Evolutionary conservation across 2,113 vertebrate species (phyloP), one percentile per base, ranked within the genome.

Genomic region (Brachyhypopomus gauderio): DNA sequence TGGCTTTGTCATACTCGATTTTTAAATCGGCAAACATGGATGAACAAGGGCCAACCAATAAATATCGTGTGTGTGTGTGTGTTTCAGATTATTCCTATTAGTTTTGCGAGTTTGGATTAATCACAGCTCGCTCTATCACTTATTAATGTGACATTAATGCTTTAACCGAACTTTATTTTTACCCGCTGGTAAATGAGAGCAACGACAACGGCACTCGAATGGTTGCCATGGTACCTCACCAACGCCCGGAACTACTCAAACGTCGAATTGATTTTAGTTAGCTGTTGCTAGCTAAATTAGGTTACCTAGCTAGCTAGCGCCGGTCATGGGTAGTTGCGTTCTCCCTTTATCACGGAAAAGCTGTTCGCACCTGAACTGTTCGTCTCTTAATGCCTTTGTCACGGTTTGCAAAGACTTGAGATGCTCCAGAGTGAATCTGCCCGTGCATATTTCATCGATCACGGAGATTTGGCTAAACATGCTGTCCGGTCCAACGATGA

Each of bases 331-430:
- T 25, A 45, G 30, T 30, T 30, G 30, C 38, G 45, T 74, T 58
- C 34, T 22, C 19, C 34, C 78, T 79, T 17, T 8, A 2, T 1
- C 1, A 7, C 27, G 56, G 55, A 63, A 17, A 0, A 11, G 8
- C n/a, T 9, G 0, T 27, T 55, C 48, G 4, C 83, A 94, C 93
- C 93, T 93, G 89, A 88, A 89, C 60, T 90, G 85, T n/a, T 88
- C 86, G 5, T 90, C 90, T 72, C 90, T 88, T 19, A 94, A 77
- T 1, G 87, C 87, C 41, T 85, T 70, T 5, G 91, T 91, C 19
- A 92, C 84, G 11, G 38, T 86, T 82, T 92, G 89, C 11, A 94
- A 78, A 63, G 70, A 55, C 45, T 83, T 73, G 52, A 94, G 77
- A 80, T 92, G 90, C 23, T 84, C 85, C 4, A 81, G 72, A 56